These are phyloP conservation scores for Drosophila serrata DNA, from an alignment of 1,140 invertebrate species.

Conservation along the genomic window DNA sequence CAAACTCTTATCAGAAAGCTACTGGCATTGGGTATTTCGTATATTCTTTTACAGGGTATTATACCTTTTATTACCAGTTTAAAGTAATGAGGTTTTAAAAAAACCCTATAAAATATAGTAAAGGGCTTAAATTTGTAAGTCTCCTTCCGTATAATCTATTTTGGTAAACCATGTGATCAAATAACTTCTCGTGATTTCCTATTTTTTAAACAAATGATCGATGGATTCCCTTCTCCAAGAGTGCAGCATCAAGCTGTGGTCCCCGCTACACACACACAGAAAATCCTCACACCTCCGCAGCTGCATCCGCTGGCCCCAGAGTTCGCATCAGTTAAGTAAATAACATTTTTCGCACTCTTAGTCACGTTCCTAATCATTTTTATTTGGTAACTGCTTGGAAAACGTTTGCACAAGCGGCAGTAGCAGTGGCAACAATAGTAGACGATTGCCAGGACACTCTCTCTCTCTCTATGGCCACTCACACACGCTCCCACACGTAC, in stretches of 20 bases:
- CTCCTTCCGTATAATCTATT: not conserved
- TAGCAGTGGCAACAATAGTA: slow-evolving; percentile 34
- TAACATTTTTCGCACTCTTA: slow-evolving; percentile 81
- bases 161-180: not conserved
- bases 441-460: slow-evolving; percentile 19
- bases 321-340: slow-evolving; percentile 78
- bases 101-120: not conserved
- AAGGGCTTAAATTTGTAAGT: too few species aligned
- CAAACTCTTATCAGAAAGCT: slow-evolving; percentile 62
- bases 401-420: slow-evolving; percentile 65
- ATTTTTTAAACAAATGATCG: not conserved
- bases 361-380: slow-evolving; percentile 80
- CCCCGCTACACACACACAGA: not conserved
- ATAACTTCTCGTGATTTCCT: not conserved
- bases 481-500: slow-evolving; percentile 23
- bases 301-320: slow-evolving; percentile 39
- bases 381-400: slow-evolving; percentile 80
- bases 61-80: too few species aligned
- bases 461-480: slow-evolving; percentile 10
- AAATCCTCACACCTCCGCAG: not conserved
- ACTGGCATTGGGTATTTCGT: slow-evolving; percentile 14
- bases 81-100: not conserved
- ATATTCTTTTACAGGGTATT: not conserved
- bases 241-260: not conserved
- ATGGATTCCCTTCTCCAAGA: not conserved